Conservation (phyloP, 2,888 invertebrate genomes). For the Protodeltote pygarga region DNA sequence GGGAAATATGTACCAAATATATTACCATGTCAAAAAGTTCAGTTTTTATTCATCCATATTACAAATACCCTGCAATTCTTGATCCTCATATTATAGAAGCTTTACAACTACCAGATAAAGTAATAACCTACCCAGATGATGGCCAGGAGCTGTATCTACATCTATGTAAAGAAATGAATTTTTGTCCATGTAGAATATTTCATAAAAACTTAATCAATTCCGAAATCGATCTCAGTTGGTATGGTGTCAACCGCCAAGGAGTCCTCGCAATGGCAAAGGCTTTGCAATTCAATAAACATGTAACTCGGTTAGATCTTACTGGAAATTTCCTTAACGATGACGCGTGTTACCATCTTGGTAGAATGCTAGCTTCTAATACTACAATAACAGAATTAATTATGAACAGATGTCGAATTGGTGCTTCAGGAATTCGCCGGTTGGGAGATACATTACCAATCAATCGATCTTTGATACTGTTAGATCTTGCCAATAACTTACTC, state of each 20-base stretch:
- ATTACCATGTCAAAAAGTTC: slow-evolving; percentile 57
- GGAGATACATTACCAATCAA: slow-evolving; percentile 48
- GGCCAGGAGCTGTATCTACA: slow-evolving; percentile 59
- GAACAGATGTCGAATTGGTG: slow-evolving; percentile 61
- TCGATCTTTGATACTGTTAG: slow-evolving; percentile 45
- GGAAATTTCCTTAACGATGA: slow-evolving; percentile 62
- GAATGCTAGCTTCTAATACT: slow-evolving; percentile 54
- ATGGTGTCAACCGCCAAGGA: slow-evolving; percentile 54
- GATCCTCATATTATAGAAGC: slow-evolving; percentile 64
- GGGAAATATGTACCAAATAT: slow-evolving; percentile 56
- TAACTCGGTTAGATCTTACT: slow-evolving; percentile 52
- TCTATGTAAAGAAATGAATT: slow-evolving; percentile 58
- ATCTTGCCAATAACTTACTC: slow-evolving; percentile 56
- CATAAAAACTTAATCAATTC: slow-evolving; percentile 48
- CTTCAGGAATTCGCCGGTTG: slow-evolving; percentile 51
- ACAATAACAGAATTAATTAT: slow-evolving; percentile 57
- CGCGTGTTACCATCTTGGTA: slow-evolving; percentile 61
- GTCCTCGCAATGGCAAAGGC: slow-evolving; percentile 62
- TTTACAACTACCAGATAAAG: slow-evolving; percentile 43
- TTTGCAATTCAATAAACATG: slow-evolving; percentile 55
- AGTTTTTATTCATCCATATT: slow-evolving; percentile 51
- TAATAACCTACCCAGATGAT: slow-evolving; percentile 50
- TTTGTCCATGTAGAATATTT: slow-evolving; percentile 56
- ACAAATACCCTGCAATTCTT: slow-evolving; percentile 55
- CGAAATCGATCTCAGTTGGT: slow-evolving; percentile 58